These are phyloP conservation scores for Recurvirostra avosetta DNA, from an alignment of 2,113 vertebrate species.

Conservation along the genomic window DNA sequence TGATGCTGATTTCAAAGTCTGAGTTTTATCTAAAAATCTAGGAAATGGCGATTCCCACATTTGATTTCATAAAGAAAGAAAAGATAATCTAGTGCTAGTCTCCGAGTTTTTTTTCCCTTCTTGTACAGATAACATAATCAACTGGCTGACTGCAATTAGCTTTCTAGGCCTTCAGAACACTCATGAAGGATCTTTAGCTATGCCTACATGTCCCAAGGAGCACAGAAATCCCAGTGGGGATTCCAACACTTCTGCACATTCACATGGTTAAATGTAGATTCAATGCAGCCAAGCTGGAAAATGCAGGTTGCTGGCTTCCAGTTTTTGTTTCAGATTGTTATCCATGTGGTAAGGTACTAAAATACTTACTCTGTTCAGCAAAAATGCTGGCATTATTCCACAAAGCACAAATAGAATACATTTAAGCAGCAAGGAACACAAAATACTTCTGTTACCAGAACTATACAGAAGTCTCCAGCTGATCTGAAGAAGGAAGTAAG, in stretches of 20 bases:
- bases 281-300: background rate
- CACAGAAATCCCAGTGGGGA: background rate
- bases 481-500: background rate
- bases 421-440: background rate
- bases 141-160: no score
- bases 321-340: background rate
- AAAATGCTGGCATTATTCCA: background rate
- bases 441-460: background rate
- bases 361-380: background rate
- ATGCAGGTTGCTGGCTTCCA: background rate
- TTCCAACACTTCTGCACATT: background rate
- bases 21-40: background rate
- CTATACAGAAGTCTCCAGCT: background rate
- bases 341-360: background rate
- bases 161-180: no score
- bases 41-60: background rate
- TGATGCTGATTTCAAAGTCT: background rate
- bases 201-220: background rate
- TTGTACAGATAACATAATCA: no score
- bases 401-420: background rate
- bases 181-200: no score
- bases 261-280: background rate
- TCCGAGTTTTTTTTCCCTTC: background rate
- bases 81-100: background rate
- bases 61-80: background rate